Evolutionary conservation across 2,888 invertebrate species (phyloP), one percentile per base, ranked within the genome.

Genomic region (Phortica magna): DNA sequence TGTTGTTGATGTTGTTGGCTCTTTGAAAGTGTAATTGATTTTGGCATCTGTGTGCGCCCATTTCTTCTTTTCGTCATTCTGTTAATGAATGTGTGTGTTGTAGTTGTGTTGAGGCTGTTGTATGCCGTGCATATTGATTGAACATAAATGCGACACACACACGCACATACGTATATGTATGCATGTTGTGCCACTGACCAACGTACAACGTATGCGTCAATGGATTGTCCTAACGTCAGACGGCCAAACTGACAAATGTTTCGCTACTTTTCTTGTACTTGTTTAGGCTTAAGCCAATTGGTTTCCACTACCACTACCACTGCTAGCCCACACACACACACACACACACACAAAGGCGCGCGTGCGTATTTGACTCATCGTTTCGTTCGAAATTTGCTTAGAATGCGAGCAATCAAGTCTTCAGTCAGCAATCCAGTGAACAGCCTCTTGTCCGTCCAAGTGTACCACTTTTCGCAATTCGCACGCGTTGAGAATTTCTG

Each of bases 11-110:
- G 22, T 61, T 22, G 61, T 48, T 77, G 77, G 77, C 83, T 83
- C 87, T 85, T 88, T 88, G 90, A 90, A 89, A 90, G 88, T 89
- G 86, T 87, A 88, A 89, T 90, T 88, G 88, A 90, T 89, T 88
- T 84, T 83, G 85, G 84, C 88, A 84, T 83, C 84, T 81, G 79
- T 80, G 83, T 85, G 88, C 84, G 83, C 86, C 83, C 85, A 86
- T 88, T 89, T 87, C 84, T 89, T 87, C 84, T 78, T 80, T 82
- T 79, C 85, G 82, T 78, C 84, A 82, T 84, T 85, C 83, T 86
- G 17, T 17, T 55, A 85, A 88, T 82, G 79, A 81, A 85, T 86
- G 82, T 80, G 80, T 80, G n/a, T n/a, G n/a, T n/a, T n/a, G n/a
- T n/a, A n/a, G n/a, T n/a, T n/a, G n/a, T n/a, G 77, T 72, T 68